Base-by-base conservation (phyloP, 2,797 vertebrate genomes). In the Phrynocephalus guinanensis region DNA sequence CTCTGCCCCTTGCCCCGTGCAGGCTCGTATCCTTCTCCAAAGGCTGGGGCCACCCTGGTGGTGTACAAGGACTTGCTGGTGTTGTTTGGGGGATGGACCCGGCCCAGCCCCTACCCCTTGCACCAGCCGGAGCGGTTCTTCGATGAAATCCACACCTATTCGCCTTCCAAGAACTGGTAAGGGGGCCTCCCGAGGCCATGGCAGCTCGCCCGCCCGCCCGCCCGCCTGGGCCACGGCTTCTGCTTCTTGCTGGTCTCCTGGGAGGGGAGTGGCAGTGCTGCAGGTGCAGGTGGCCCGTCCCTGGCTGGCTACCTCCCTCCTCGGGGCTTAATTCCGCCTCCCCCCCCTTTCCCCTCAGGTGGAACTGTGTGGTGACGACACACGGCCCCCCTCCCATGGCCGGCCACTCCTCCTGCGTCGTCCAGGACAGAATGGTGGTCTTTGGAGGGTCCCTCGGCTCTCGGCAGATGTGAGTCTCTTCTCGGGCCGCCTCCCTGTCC, bases 101-200 rank as follows among this genome's bases (percentile, higher is more conserved):
- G 99, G 2, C 99, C 99, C 0, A 99, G 99, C 91, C 99, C 99
- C 0, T 99, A 99, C 91, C 99, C 99, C 20, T 96, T 99, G 26
- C 99, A 99, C 95, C 99, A 99, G 89, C 99, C 99, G 0, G 99
- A 99, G 92, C 96, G 99, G 81, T 99, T 99, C 96, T 99, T 99
- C 73, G 99, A 99, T 90, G 99, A 99, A 94, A 99, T 99, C 94
- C 99, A 99, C 92, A 99, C 98, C 0, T 99, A 99, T 91, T 99
- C 99, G 0, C 99, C 99, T 70, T 99, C 99, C 89, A 99, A 99
- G 94, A 99, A 99, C 95, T 99, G 99, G 99, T 99, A 96, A 98
- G 97, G 85, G 48, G 48, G 75, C 84, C 73, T 38, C 24, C 1
- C 20, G 1, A n/a, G 24, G 28, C 67, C 5, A 20, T 13, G 0